Evolutionary conservation across 2,113 vertebrate species (phyloP).

Genomic region (Lophius piscatorius): DNA sequence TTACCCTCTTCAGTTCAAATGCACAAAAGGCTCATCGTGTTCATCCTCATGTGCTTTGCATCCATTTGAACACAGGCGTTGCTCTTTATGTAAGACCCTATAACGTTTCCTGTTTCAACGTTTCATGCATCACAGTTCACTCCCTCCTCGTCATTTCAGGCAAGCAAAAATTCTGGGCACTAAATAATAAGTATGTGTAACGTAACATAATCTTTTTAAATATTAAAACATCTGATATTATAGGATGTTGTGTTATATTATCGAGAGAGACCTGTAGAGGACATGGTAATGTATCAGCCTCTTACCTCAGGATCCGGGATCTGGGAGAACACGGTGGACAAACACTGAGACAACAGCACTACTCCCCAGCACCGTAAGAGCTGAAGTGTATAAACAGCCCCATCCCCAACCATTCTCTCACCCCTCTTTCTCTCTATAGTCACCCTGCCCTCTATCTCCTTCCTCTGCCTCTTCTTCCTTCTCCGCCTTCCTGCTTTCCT

Average conservation of each 20-base stretch:
- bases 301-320: constrained; percentile 84
- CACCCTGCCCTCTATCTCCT: constrained; percentile 52
- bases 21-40: constrained; percentile 3
- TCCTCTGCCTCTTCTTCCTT: constrained; percentile 39
- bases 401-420: constrained; percentile 75
- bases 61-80: not conserved
- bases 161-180: constrained; percentile 5
- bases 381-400: constrained; percentile 60
- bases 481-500: constrained; percentile 42
- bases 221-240: too few species aligned
- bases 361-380: constrained; percentile 65
- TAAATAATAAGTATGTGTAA: constrained; percentile 20
- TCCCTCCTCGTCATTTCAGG: not conserved
- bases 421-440: constrained; percentile 50
- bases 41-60: not conserved
- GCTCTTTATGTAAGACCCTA: not conserved
- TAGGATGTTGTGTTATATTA: not conserved
- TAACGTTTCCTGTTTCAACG: constrained; percentile 29
- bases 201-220: constrained; percentile 9
- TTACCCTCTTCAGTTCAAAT: not conserved
- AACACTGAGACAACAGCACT: constrained; percentile 75
- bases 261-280: constrained; percentile 40
- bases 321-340: constrained; percentile 76
- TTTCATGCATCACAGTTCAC: not conserved
- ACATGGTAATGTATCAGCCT: constrained; percentile 27